Base-by-base conservation (phyloP, 1,140 invertebrate genomes). In the Hylyphantes graminicola region DNA sequence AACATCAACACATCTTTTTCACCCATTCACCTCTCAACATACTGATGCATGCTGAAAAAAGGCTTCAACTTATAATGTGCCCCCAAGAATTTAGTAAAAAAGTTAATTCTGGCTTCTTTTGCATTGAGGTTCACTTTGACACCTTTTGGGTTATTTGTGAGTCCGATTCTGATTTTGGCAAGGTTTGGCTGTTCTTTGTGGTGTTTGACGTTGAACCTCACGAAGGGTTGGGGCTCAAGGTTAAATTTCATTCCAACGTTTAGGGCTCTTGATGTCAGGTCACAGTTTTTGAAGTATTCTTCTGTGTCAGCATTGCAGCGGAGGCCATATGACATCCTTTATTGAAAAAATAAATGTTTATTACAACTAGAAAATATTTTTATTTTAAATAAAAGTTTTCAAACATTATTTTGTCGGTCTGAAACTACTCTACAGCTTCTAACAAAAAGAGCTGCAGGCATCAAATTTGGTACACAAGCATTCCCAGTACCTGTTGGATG, bases 321-420 rank as follows among this genome's bases (percentile, higher is more conserved):
- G 6, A 84, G 64, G 7, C 74, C 81, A 77, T 84, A 84, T n/a
- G 81, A 84, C 81, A 84, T 84, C 81, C 81, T 84, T n/a, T n/a
- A n/a, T 57, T 13, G 13, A 73, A 15, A 68, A 51, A 74, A 19
- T 51, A 55, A n/a, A n/a, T n/a, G n/a, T 55, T 6, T 5, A 17
- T 35, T 35, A 35, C 35, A 35, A 35, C 35, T 5, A 35, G n/a
- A n/a, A n/a, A n/a, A n/a, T n/a, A n/a, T n/a, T n/a, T n/a, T n/a
- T n/a, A n/a, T n/a, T n/a, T n/a, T n/a, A n/a, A n/a, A n/a, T n/a
- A n/a, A n/a, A n/a, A n/a, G n/a, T n/a, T n/a, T n/a, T n/a, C n/a
- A n/a, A n/a, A n/a, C n/a, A n/a, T n/a, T n/a, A n/a, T n/a, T n/a
- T n/a, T n/a, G n/a, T n/a, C n/a, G n/a, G n/a, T n/a, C n/a, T n/a